Evolutionary conservation across 2,113 vertebrate species (phyloP), one percentile per base, ranked within the genome.

Genomic region (Channa maculata): DNA sequence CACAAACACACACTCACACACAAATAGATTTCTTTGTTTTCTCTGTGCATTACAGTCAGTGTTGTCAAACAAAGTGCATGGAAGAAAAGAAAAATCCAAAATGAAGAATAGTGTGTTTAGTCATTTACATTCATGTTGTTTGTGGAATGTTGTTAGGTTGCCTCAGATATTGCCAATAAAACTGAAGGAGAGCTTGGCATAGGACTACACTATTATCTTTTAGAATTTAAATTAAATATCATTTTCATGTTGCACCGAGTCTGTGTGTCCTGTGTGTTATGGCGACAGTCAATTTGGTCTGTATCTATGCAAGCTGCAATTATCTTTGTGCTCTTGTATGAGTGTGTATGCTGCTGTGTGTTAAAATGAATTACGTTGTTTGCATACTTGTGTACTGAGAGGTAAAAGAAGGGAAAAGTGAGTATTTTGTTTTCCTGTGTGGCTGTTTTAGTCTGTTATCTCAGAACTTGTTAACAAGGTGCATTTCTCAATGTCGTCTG

Each of bases 351-450:
- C 33, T 3, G 37, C n/a, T 38, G 43, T 60, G 37, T 70, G 39
- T 44, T 13, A 2, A 43, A 48, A 41, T 34, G 36, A 43, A 43
- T 53, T 51, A 6, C 4, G 57, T 14, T 50, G 38, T 52, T 71
- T 66, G n/a, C 8, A 24, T 15, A 36, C 1, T 14, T 49, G 9
- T 36, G 2, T 37, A 5, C 6, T 38, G 37, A 24, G 41, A 24
- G 24, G 24, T 24, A 24, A 24, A 24, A 24, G 24, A 24, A 24
- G 1, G 24, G 24, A 24, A 24, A 24, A 24, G 24, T 24, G 24
- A 24, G 24, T 54, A 49, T 74, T 48, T 44, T 60, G 43, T 60
- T 59, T 72, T 62, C 39, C 2, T 60, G n/a, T 60, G 24, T 67
- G 33, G 38, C n/a, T 36, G 34, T 24, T 3, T 75, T 12, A 14